phyloP scores from a whole-genome alignment of 64 coral and sea anemone genomes.

The Montipora cactus region DNA sequence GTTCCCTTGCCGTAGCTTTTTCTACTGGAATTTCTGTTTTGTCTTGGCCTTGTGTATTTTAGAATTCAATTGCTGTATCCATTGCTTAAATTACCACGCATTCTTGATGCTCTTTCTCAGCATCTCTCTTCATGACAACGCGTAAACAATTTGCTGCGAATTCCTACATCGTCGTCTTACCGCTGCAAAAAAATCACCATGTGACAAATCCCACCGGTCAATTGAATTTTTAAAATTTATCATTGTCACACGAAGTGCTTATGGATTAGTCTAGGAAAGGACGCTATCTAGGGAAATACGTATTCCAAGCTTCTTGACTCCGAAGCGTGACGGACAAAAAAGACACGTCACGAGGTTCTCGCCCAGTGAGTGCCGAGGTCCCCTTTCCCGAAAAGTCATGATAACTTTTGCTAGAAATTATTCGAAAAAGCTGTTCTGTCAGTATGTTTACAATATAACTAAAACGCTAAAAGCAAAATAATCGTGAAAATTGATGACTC shows the following conservation, averaged over 20 bases:
- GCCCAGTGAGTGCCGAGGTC: too few species aligned
- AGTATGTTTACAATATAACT: too few species aligned
- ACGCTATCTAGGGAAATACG: too few species aligned
- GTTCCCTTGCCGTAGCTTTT: background rate
- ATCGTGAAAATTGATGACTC: too few species aligned
- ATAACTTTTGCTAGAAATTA: too few species aligned
- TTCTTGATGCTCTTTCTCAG: conserved; percentile 23
- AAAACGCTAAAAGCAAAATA: too few species aligned
- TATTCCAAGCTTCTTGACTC: too few species aligned
- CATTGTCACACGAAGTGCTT: background rate
- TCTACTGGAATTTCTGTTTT: conserved; percentile 10
- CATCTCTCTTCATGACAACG: conserved; percentile 28
- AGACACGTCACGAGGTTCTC: too few species aligned
- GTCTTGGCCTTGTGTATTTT: background rate
- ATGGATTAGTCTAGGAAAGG: background rate
- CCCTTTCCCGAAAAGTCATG: too few species aligned
- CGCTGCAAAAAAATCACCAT: too few species aligned
- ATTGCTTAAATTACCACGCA: conserved; percentile 5
- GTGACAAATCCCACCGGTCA: background rate
- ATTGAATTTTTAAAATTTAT: background rate
- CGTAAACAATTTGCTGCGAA: background rate
- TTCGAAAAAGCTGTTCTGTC: too few species aligned
- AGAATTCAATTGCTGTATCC: background rate
- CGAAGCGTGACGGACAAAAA: too few species aligned
- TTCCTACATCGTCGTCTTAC: background rate